phyloP scores from a whole-genome alignment of 2,888 invertebrate genomes.

The Amphipyra berbera region DNA sequence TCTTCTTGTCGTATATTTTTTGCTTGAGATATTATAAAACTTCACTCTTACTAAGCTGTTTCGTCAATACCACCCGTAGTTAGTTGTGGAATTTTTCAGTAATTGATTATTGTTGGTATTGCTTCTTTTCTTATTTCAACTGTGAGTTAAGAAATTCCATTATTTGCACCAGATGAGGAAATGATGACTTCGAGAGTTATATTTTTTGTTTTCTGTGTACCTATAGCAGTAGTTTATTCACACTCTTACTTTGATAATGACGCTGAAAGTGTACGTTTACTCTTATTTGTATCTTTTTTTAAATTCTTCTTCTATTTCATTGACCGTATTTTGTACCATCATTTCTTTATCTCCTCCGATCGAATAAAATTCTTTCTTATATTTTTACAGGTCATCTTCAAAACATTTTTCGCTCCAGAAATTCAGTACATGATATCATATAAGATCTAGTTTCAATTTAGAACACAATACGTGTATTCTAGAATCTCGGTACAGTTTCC shows the following conservation, averaged over 20 bases:
- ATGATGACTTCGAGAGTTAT: not conserved
- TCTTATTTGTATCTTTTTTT: not conserved
- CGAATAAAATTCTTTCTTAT: not conserved
- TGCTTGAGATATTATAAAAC: not conserved
- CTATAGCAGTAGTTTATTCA: not conserved
- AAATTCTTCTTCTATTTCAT: not conserved
- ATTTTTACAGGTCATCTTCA: not conserved
- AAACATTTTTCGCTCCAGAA: not conserved
- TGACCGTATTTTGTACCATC: not conserved
- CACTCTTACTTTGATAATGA: not conserved
- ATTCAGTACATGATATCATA: not conserved
- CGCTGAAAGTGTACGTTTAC: not conserved
- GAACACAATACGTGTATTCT: slow-evolving; percentile 9
- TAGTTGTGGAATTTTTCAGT: slow-evolving; percentile 15
- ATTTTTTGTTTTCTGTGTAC: not conserved
- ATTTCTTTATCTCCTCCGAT: not conserved
- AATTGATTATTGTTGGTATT: slow-evolving; percentile 43
- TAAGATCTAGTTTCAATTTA: slow-evolving; percentile 1
- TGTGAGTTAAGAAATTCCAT: slow-evolving; percentile 12
- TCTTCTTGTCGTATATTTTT: not conserved
- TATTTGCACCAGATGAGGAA: not conserved
- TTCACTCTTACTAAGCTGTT: not conserved
- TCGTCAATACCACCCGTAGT: slow-evolving; percentile 27
- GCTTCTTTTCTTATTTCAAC: slow-evolving; percentile 22
- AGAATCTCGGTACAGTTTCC: slow-evolving; percentile 28